Conservation (phyloP, 2,888 invertebrate species). For the Drosophila histrio region DNA sequence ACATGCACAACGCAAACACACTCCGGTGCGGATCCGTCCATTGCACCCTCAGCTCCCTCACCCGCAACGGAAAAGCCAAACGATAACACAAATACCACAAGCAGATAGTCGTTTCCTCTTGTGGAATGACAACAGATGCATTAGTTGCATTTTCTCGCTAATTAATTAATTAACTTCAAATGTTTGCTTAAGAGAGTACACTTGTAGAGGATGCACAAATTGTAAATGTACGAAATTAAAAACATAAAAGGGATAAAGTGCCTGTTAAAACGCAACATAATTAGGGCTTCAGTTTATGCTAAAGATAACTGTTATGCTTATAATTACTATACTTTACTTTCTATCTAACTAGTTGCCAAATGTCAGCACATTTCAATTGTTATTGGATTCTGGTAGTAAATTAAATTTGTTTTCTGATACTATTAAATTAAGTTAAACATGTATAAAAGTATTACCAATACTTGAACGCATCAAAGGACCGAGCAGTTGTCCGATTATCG, state of each 20-base stretch:
- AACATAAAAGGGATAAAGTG: constrained; percentile 59
- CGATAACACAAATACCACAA: constrained; percentile 43
- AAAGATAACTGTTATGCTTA: constrained; percentile 26
- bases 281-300: constrained; percentile 44
- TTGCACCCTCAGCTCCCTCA: constrained; percentile 14
- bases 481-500: constrained; percentile 1
- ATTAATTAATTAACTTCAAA: constrained; percentile 27
- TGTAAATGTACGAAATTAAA: constrained; percentile 61
- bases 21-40: constrained; percentile 22
- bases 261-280: constrained; percentile 72
- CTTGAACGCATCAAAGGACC: constrained; percentile 43
- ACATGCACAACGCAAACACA: constrained; percentile 15
- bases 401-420: constrained; percentile 36
- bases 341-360: constrained; percentile 38
- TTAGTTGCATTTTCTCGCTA: constrained; percentile 57
- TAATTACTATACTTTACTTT: constrained; percentile 1
- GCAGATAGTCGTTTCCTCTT: constrained; percentile 56
- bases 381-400: constrained; percentile 41
- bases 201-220: constrained; percentile 60
- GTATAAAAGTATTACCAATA: constrained; percentile 64
- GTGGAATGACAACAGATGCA: constrained; percentile 40
- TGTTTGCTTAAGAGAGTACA: constrained; percentile 46
- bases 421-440: constrained; percentile 8
- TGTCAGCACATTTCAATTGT: constrained; percentile 33
- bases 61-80: constrained; percentile 27